Evolutionary conservation across 2,797 vertebrate genomes (phyloP).

Genomic region (Tapirus indicus): DNA sequence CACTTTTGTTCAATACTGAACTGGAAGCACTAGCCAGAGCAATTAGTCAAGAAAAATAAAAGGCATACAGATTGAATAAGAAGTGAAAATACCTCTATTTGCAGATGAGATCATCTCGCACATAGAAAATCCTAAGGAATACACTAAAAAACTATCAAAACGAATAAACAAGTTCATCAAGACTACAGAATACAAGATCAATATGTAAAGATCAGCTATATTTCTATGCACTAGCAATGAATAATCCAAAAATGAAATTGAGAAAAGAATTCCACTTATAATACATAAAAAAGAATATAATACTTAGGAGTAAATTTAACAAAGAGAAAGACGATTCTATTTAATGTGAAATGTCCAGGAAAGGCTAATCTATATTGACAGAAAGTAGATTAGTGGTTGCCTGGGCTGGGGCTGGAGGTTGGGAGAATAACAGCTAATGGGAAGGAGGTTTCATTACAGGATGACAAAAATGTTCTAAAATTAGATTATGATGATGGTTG

Average conservation of each 20-base stretch:
- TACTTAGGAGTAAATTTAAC: not conserved
- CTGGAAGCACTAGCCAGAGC: not conserved
- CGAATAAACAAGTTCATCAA: not conserved
- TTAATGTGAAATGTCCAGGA: not conserved
- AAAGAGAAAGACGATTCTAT: not conserved
- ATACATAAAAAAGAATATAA: not conserved
- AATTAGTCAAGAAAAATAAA: not conserved
- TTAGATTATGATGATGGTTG: not conserved
- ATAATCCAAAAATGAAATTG: not conserved
- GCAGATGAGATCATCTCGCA: too few species aligned
- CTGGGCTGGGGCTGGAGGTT: not conserved
- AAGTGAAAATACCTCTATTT: not conserved
- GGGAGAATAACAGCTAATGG: not conserved
- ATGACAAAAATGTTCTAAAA: not conserved
- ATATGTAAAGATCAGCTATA: not conserved
- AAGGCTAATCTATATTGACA: not conserved
- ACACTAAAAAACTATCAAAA: not conserved
- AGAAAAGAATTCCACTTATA: not conserved
- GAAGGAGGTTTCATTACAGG: not conserved
- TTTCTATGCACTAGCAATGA: not conserved
- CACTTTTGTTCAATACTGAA: not conserved
- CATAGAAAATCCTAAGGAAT: not conserved
- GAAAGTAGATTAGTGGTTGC: not conserved
- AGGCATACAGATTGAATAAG: not conserved
- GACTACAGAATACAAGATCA: not conserved